Conservation (phyloP, 2,888 invertebrate genomes). For the Vesta saturnalis region DNA sequence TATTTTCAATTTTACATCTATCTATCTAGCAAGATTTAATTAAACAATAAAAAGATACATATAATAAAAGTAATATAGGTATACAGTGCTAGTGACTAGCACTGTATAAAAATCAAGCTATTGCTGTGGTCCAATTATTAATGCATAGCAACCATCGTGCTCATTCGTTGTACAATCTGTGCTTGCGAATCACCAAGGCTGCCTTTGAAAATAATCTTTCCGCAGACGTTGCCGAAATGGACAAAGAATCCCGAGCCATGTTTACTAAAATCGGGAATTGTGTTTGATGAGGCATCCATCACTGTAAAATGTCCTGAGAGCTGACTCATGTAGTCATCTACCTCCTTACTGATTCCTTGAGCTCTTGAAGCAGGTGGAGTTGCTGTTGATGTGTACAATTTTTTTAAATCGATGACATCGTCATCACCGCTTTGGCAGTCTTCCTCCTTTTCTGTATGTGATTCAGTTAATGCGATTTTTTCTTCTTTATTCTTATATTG, state of each 20-base stretch:
- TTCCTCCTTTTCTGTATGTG: neutral
- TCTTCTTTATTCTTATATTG: constrained; percentile 7
- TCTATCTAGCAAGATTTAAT: neutral
- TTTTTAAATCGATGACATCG: neutral
- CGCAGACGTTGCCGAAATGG: constrained; percentile 36
- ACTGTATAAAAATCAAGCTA: neutral
- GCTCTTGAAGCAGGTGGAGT: neutral
- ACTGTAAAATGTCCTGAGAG: neutral
- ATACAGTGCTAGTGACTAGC: neutral
- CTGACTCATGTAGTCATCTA: constrained; percentile 5
- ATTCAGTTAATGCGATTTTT: neutral
- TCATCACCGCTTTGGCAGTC: constrained; percentile 1
- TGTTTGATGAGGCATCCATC: constrained; percentile 3
- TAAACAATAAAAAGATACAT: constrained; percentile 7
- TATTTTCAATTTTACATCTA: neutral
- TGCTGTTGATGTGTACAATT: neutral
- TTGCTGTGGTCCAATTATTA: neutral
- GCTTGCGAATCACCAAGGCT: constrained; percentile 32
- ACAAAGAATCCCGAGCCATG: constrained; percentile 39
- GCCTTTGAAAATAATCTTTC: constrained; percentile 37
- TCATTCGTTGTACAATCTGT: constrained; percentile 28
- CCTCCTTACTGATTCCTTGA: constrained; percentile 1
- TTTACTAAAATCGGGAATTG: constrained; percentile 26
- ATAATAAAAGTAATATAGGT: constrained; percentile 3
- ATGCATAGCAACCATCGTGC: constrained; percentile 29